These are phyloP conservation scores for Setophaga kirtlandii DNA, from an alignment of 2,113 vertebrate genomes.

Conservation along the genomic window DNA sequence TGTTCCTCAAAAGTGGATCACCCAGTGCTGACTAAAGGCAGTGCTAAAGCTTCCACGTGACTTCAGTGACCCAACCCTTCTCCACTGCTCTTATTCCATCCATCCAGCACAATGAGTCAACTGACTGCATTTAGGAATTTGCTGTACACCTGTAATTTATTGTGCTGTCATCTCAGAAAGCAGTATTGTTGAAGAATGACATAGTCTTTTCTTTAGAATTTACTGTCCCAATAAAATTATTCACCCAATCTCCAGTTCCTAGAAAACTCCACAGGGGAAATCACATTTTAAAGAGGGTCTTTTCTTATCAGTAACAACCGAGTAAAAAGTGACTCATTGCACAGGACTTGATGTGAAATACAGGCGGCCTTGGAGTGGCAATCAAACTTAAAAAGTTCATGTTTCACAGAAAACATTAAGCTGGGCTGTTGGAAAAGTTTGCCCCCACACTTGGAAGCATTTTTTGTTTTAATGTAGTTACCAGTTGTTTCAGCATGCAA, in stretches of 20 bases:
- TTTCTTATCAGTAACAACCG: background rate
- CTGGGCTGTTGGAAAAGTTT: background rate
- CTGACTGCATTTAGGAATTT: background rate
- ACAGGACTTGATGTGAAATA: background rate
- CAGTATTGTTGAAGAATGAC: background rate
- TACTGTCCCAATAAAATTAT: constrained; percentile 50
- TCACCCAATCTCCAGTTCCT: background rate
- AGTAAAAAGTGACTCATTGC: background rate
- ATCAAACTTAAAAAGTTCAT: background rate
- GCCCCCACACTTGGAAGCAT: background rate
- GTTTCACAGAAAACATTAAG: background rate
- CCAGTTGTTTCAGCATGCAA: background rate
- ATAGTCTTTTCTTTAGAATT: constrained; percentile 14
- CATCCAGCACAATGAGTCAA: background rate
- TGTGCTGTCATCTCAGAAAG: background rate
- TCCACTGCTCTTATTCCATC: background rate
- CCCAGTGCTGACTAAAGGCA: background rate
- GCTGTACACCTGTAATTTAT: background rate
- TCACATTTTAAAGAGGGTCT: background rate
- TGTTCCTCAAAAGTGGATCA: background rate
- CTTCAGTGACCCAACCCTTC: background rate
- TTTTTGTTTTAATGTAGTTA: background rate
- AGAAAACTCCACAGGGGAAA: background rate
- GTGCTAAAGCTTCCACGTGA: background rate
- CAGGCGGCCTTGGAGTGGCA: constrained; percentile 4